A percentile compares a stretch with the other conserved stretches of the same genome.
Conservation (phyloP, 2,797 vertebrate genomes). For the Hyperoplus immaculatus region DNA sequence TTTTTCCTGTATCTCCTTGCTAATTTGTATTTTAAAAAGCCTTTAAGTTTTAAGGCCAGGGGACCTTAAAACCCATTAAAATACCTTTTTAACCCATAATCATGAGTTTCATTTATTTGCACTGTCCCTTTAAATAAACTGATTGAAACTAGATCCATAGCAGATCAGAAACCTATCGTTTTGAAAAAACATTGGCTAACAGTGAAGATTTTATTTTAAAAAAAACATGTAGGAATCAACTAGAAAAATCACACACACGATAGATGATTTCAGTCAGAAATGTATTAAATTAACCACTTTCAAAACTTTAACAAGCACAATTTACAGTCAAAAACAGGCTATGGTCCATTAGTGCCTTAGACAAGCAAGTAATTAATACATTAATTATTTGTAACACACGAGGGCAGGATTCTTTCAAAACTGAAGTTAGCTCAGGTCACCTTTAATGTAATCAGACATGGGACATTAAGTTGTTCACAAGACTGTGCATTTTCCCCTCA, state of each 20-base stretch:
- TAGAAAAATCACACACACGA: slow-evolving; percentile 61
- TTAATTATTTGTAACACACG: slow-evolving; percentile 76
- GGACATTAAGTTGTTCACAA: slow-evolving; percentile 71
- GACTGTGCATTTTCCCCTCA: slow-evolving; percentile 62
- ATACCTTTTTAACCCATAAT: too few species aligned
- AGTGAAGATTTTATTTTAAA: background rate
- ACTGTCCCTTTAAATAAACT: too few species aligned
- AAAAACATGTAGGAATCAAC: background rate
- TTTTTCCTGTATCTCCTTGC: too few species aligned
- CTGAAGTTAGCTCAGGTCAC: slow-evolving; percentile 66
- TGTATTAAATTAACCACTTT: slow-evolving; percentile 91
- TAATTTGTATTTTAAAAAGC: too few species aligned
- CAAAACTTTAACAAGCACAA: slow-evolving; percentile 88
- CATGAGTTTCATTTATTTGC: too few species aligned
- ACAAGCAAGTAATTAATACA: slow-evolving; percentile 85
- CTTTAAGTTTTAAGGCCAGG: too few species aligned
- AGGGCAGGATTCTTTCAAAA: slow-evolving; percentile 75
- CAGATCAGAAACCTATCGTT: slow-evolving; percentile 1
- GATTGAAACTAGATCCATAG: background rate
- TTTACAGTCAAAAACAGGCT: slow-evolving; percentile 87
- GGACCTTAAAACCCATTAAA: too few species aligned
- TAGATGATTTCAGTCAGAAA: slow-evolving; percentile 81
- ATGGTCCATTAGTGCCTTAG: slow-evolving; percentile 88
- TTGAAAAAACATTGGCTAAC: background rate
- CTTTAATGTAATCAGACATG: slow-evolving; percentile 63